These are phyloP conservation scores for Basileuterus tristriatus DNA, from an alignment of 2,797 vertebrate species.

Conservation along the genomic window DNA sequence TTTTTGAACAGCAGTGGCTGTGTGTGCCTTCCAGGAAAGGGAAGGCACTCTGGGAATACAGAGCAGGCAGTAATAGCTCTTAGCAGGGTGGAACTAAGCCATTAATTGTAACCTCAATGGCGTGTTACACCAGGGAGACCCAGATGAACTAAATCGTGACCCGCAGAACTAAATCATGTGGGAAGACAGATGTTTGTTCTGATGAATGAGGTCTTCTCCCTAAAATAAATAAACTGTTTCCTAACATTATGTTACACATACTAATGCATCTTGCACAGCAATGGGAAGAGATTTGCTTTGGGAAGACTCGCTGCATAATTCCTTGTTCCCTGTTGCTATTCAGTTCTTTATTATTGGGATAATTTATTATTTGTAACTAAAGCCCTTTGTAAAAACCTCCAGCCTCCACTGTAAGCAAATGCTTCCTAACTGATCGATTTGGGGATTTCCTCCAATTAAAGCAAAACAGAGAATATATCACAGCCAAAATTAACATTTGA, in stretches of 20 bases:
- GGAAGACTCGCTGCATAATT: neutral
- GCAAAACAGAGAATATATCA: neutral
- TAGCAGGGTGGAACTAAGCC: neutral
- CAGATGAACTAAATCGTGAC: neutral
- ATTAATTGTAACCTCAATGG: neutral
- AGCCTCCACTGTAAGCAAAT: neutral
- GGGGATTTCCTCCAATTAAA: slow-evolving; percentile 44
- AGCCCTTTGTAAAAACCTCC: neutral
- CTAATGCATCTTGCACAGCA: neutral
- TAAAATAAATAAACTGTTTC: slow-evolving; percentile 7
- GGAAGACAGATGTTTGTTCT: slow-evolving; percentile 19
- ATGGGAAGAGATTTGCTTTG: neutral
- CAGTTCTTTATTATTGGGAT: neutral
- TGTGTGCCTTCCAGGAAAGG: neutral
- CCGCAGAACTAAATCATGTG: neutral
- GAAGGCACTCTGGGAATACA: neutral
- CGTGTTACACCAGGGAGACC: neutral
- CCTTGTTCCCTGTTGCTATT: neutral
- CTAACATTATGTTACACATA: neutral
- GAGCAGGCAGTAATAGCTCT: neutral
- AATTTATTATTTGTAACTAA: neutral
- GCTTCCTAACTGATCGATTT: neutral
- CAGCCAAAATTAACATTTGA: slow-evolving; percentile 40
- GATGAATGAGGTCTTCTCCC: slow-evolving; percentile 28
- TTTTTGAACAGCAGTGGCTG: neutral